Base-by-base conservation (phyloP, 1,140 invertebrate genomes). In the Drosophila lacteicornis region DNA sequence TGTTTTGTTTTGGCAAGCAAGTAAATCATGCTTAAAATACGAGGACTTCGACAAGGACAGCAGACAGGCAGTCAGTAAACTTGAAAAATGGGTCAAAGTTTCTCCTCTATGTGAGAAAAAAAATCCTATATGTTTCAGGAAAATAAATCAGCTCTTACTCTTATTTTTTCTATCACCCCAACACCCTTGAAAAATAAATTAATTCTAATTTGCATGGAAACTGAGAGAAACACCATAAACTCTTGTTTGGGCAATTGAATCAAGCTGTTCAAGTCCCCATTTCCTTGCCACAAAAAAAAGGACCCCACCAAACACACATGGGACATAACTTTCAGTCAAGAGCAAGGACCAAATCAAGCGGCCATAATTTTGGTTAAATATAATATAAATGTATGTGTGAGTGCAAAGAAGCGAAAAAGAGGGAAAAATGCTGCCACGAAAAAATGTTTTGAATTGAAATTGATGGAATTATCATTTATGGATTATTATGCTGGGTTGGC, bases 31-130 rank as follows among this genome's bases (percentile, higher is more conserved):
- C 36, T 70, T 50, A 58, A 42, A 38, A 22, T 12, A 17, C 66
- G 58, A 50, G 66, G 69, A 71, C 50, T 49, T 42, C 50, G 50
- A 43, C 63, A 49, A 13, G 58, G 12, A 30, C 40, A 40, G 27
- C 17, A 12, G 60, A 11, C 12, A 19, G 59, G 47, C 62, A 45
- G 51, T 42, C 46, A 45, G 51, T 42, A 58, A 58, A 71, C 66
- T 70, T 73, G 69, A 73, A 49, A 71, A 73, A 73, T 73, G 69
- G 69, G 36, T 73, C 66, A 50, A 73, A 73, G 69, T 73, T 73
- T 40, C 15, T 0, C 15, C 9, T 38, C 12, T 45, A 33, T 55
- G n/a, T 53, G 27, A 33, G 22, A n/a, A 9, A n/a, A 9, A 33
- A 47, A 36, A 61, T 25, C 27, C 7, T 33, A 45, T 46, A 46